Evolutionary conservation across 2,888 invertebrate species (phyloP).

Genomic region (Lithophane semibrunnea): DNA sequence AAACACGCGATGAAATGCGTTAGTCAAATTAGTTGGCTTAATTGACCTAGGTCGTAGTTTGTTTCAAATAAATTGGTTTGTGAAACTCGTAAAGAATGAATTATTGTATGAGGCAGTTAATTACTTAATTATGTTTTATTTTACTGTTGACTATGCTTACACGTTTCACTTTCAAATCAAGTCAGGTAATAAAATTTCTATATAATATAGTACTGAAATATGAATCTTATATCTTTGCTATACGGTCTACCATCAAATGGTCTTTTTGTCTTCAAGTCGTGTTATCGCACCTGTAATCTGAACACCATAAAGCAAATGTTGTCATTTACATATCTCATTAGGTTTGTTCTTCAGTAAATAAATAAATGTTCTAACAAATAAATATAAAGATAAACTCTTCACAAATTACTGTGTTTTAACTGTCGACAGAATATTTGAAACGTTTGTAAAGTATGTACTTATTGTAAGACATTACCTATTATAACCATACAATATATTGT

Average conservation of each 20-base stretch:
- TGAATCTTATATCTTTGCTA: neutral
- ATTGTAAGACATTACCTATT: constrained; percentile 6
- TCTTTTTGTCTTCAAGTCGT: neutral
- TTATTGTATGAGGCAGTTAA: constrained; percentile 1
- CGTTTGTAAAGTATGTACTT: constrained; percentile 4
- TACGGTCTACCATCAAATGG: constrained; percentile 2
- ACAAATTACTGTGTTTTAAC: constrained; percentile 40
- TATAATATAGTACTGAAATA: constrained; percentile 7
- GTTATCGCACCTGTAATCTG: constrained; percentile 42
- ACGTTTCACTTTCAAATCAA: constrained; percentile 17
- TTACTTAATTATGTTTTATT: constrained; percentile 16
- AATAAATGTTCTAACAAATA: constrained; percentile 38
- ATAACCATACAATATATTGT: constrained; percentile 1
- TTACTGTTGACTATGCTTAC: neutral
- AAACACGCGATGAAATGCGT: constrained; percentile 54
- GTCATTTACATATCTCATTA: constrained; percentile 53
- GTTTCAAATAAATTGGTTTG: constrained; percentile 32
- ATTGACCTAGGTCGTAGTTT: constrained; percentile 35
- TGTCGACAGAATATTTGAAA: constrained; percentile 21
- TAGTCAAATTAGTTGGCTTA: constrained; percentile 45
- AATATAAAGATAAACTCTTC: constrained; percentile 47
- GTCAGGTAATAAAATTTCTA: neutral
- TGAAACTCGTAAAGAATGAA: constrained; percentile 23
- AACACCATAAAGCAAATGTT: constrained; percentile 42
- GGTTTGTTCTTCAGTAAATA: constrained; percentile 52